Evolutionary conservation across 2,797 vertebrate genomes (phyloP), one percentile per base, ranked within the genome.

Genomic region (Bucorvus abyssinicus): DNA sequence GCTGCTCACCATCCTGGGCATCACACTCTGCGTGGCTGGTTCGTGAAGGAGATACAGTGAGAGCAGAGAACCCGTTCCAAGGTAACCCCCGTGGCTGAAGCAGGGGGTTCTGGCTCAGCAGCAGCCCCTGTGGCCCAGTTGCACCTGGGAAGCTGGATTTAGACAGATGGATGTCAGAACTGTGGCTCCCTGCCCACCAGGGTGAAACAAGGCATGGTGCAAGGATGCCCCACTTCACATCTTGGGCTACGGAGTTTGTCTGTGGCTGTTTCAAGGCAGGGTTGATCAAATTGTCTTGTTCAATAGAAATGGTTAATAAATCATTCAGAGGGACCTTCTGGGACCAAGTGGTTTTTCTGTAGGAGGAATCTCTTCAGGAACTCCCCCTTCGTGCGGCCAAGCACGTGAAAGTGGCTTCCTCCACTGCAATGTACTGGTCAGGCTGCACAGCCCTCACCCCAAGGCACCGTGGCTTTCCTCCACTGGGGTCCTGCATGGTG

Each of bases 11-110:
- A 38, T 97, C 94, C 88, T 97, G 8, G 99, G 99, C 32, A 96
- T 99, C 80, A 97, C 97, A 4, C 97, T 99, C 56, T 99, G 99
- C 24, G 49, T 99, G 17, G 95, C 98, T 40, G 99, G 98, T 75
- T 98, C 98, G 44, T 98, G 85, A 97, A 52, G 22, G 89, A 96
- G 95, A 71, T n/a, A 10, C 50, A 77, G 92, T 29, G 12, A 70
- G 73, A 61, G 73, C 84, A 82, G 65, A 69, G 22, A 29, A 44
- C 7, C 22, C 45, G 12, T 2, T 2, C 29, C 2, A 6, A 74
- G 42, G 14, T 20, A 9, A 59, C 29, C 18, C 42, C 19, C 0
- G 0, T 8, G 60, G 15, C 61, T 27, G 14, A 20, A 24, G 60
- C 17, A 53, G 52, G n/a, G 8, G 22, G 6, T 53, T 24, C 45